Conservation (phyloP, 2,888 invertebrate species). For the Megaustenia siamemsis region DNA sequence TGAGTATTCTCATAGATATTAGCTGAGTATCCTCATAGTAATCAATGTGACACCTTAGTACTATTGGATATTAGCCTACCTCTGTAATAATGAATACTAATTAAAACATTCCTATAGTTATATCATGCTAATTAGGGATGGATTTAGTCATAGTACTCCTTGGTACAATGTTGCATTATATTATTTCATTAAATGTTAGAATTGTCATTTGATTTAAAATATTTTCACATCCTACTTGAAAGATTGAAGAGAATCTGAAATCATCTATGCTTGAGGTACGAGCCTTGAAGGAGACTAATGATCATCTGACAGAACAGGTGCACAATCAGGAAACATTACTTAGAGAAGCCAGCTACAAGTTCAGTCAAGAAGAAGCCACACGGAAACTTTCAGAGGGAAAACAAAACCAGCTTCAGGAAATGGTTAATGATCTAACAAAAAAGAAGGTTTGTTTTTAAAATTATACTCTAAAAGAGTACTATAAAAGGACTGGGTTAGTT, state of each 20-base stretch:
- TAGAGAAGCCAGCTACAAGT: conserved; percentile 63
- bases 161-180: too few species aligned
- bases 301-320: conserved; percentile 62
- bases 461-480: too few species aligned
- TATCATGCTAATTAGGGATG: too few species aligned
- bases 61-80: too few species aligned
- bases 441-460: conserved; percentile 64
- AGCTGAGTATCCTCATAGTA: too few species aligned
- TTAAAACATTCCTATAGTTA: too few species aligned
- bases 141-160: too few species aligned
- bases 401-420: conserved; percentile 64
- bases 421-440: conserved; percentile 66
- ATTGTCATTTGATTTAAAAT: not conserved
- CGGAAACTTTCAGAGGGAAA: conserved; percentile 71
- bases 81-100: too few species aligned
- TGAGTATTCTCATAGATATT: too few species aligned
- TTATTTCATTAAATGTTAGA: not conserved
- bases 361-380: conserved; percentile 68
- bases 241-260: conserved; percentile 67
- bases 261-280: conserved; percentile 66
- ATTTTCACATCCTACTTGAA: conserved; percentile 29
- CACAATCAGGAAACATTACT: conserved; percentile 63
- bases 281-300: conserved; percentile 62
- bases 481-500: too few species aligned
- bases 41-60: too few species aligned